Evolutionary conservation across 2,888 invertebrate species (phyloP), one percentile per base, ranked within the genome.

Genomic region (Diarsia dahlii): DNA sequence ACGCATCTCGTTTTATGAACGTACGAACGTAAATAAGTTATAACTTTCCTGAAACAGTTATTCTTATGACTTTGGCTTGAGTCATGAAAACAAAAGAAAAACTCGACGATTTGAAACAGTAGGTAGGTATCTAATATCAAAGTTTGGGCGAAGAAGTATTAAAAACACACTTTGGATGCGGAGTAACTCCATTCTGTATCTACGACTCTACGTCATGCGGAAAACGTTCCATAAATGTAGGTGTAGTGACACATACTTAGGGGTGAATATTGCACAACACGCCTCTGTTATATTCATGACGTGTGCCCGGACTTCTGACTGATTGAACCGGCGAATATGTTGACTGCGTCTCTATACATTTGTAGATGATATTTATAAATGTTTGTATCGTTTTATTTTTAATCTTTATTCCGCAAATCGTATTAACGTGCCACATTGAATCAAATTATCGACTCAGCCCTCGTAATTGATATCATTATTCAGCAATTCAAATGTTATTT

Each of bases 221-320:
- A 84, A 84, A 79, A 78, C 71, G 56, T 69, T 78, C 50, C 73
- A 71, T 76, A 69, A 70, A 76, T 78, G 63, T 79, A 82, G 72
- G 67, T 84, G 78, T 81, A 87, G 85, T 82, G 85, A 89, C 83
- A 85, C 80, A 90, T 89, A 85, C 80, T 90, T 89, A 88, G 76
- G 86, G 88, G 86, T 90, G 92, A 94, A 93, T 93, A 94, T 92
- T 92, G 91, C 91, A 92, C 85, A 90, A 88, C 81, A 84, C 84
- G 89, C 89, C 91, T 93, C 92, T 95, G 90, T 91, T 91, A 94
- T 93, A 95, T 95, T 95, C 95, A 95, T 94, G 93, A 93, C 93
- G 90, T 92, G 91, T 89, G 89, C 90, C 89, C 90, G 89, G 90
- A 89, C 89, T 91, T 88, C 92, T 93, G 94, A 94, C 94, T 95